Conservation (phyloP, 2,797 vertebrate genomes). For the Notolepis coatsorum region DNA sequence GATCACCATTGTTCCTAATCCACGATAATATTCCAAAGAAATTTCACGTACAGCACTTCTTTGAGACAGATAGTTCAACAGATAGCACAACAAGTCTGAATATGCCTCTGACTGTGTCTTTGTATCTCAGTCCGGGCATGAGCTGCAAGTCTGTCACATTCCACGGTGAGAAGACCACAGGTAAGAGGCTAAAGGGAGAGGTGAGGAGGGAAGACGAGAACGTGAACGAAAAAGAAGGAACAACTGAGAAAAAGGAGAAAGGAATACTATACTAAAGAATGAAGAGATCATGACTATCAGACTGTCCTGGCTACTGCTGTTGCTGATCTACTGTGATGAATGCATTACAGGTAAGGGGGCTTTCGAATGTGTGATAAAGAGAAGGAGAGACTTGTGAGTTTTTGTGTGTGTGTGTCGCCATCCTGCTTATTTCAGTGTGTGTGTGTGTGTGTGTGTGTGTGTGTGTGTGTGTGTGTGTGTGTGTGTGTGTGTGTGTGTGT, state of each 20-base stretch:
- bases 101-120: slow-evolving; percentile 52
- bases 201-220: slow-evolving; percentile 29
- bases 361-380: slow-evolving; percentile 16
- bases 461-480: slow-evolving; percentile 10
- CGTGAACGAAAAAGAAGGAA: slow-evolving; percentile 18
- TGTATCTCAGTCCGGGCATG: slow-evolving; percentile 39
- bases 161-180: slow-evolving; percentile 45
- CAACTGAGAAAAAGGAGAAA: slow-evolving; percentile 13
- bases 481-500: slow-evolving; percentile 4
- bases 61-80: neutral
- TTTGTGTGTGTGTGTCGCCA: neutral
- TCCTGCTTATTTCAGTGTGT: neutral
- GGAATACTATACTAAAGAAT: slow-evolving; percentile 21
- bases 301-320: slow-evolving; percentile 64
- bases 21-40: neutral
- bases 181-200: slow-evolving; percentile 22
- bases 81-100: slow-evolving; percentile 74
- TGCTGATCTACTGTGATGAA: slow-evolving; percentile 45
- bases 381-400: slow-evolving; percentile 8
- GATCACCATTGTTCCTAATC: neutral
- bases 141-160: slow-evolving; percentile 58
- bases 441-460: slow-evolving; percentile 11
- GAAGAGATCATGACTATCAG: slow-evolving; percentile 55
- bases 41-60: slow-evolving; percentile 5
- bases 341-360: slow-evolving; percentile 65